A percentile compares a stretch with the other conserved stretches of the same genome.
phyloP scores from a whole-genome alignment of 2,797 vertebrate genomes.

The Simalia tracyae region DNA sequence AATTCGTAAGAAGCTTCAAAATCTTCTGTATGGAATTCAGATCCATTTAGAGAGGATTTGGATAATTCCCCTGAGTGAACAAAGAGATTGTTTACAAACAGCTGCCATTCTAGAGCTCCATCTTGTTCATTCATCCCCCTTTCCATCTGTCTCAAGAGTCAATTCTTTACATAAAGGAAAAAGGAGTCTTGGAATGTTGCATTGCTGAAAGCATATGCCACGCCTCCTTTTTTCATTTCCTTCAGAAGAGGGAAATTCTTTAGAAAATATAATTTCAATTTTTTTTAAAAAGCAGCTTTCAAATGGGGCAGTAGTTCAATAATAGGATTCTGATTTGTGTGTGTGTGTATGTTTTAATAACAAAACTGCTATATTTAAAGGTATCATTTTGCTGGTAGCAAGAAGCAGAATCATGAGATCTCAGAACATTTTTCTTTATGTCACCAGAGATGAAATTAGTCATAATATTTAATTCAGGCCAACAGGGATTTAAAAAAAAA shows the following conservation, averaged over 20 bases:
- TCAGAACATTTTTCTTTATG: background rate
- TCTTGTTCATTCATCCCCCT: background rate
- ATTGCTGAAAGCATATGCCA: slow-evolving; percentile 22
- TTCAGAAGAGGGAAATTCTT: slow-evolving; percentile 17
- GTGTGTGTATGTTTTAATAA: background rate
- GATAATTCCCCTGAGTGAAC: slow-evolving; percentile 40
- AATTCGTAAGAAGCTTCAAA: slow-evolving; percentile 24
- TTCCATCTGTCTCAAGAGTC: slow-evolving; percentile 41
- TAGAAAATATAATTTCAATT: slow-evolving; percentile 18
- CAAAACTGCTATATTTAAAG: background rate
- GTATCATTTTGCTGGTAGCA: background rate
- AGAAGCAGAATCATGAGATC: background rate
- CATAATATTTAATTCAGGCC: background rate
- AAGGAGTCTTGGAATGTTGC: background rate
- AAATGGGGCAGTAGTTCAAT: background rate
- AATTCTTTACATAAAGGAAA: slow-evolving; percentile 44
- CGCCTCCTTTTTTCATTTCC: slow-evolving; percentile 36
- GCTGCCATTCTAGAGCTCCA: slow-evolving; percentile 38
- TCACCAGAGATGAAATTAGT: background rate
- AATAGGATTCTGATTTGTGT: background rate
- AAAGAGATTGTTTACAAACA: slow-evolving; percentile 54
- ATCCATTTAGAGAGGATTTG: slow-evolving; percentile 14
- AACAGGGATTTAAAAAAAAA: background rate
- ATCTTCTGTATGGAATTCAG: slow-evolving; percentile 26
- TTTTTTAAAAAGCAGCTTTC: background rate